Evolutionary conservation across 2,797 vertebrate species (phyloP).

Genomic region (Gorsachius magnificus): DNA sequence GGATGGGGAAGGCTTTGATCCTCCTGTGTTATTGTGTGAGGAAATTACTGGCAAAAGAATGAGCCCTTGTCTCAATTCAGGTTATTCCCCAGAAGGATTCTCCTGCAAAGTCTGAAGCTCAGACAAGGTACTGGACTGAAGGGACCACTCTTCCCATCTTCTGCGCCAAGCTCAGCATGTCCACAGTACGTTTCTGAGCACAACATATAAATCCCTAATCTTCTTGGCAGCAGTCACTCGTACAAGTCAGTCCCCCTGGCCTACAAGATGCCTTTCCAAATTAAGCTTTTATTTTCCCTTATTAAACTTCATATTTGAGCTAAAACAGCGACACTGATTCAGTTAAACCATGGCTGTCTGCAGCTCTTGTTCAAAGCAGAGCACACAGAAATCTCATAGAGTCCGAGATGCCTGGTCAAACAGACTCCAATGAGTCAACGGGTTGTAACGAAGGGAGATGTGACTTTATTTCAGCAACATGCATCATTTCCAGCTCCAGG

Average conservation of each 20-base stretch:
- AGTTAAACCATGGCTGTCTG: slow-evolving; percentile 3
- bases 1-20: background rate
- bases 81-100: background rate
- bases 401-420: background rate
- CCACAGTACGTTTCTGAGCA: background rate
- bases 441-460: background rate
- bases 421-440: background rate
- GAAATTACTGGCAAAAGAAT: background rate
- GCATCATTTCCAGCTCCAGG: background rate
- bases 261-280: slow-evolving; percentile 15
- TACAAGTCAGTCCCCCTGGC: background rate
- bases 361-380: background rate
- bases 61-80: background rate
- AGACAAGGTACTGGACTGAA: background rate
- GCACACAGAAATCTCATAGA: background rate
- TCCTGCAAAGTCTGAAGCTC: background rate
- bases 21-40: background rate
- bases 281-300: slow-evolving; percentile 42
- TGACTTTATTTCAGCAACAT: background rate
- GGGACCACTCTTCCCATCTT: background rate
- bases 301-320: slow-evolving; percentile 47
- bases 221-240: slow-evolving; percentile 19
- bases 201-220: background rate
- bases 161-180: background rate
- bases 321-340: slow-evolving; percentile 16